These are phyloP conservation scores for Panthera tigris DNA, from an alignment of 2,113 vertebrate species.

Conservation along the genomic window DNA sequence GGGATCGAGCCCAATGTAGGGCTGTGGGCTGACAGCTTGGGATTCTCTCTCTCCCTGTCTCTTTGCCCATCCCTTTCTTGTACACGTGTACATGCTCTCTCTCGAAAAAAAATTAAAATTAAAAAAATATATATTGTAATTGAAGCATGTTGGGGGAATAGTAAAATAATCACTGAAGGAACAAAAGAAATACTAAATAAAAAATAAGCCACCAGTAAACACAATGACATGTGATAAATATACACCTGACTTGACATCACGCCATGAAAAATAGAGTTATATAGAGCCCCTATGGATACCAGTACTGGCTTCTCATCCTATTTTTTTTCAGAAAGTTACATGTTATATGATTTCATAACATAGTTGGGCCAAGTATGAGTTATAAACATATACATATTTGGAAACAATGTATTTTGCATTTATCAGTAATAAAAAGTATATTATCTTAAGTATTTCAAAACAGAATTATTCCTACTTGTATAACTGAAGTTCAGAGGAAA, in stretches of 20 bases:
- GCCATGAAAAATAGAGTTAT: neutral
- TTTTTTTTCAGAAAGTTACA: neutral
- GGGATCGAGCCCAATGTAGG: too few species aligned
- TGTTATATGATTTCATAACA: neutral
- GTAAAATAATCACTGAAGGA: neutral
- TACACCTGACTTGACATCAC: neutral
- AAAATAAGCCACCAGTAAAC: conserved; percentile 6
- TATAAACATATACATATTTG: neutral
- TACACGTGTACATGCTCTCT: too few species aligned
- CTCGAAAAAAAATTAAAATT: too few species aligned
- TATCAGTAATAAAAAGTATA: neutral
- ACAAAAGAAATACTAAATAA: neutral
- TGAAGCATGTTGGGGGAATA: neutral
- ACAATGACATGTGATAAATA: neutral
- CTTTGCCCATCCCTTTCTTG: too few species aligned
- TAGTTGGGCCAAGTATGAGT: neutral
- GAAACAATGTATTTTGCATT: neutral
- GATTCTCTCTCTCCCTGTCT: too few species aligned
- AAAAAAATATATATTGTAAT: neutral
- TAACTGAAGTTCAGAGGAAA: neutral
- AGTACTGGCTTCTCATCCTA: neutral
- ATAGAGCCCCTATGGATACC: neutral
- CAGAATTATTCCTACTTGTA: neutral
- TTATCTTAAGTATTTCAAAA: neutral
- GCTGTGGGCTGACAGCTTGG: too few species aligned